Evolutionary conservation across 1,140 invertebrate genomes (phyloP).

Genomic region (Drosophila repletoides): DNA sequence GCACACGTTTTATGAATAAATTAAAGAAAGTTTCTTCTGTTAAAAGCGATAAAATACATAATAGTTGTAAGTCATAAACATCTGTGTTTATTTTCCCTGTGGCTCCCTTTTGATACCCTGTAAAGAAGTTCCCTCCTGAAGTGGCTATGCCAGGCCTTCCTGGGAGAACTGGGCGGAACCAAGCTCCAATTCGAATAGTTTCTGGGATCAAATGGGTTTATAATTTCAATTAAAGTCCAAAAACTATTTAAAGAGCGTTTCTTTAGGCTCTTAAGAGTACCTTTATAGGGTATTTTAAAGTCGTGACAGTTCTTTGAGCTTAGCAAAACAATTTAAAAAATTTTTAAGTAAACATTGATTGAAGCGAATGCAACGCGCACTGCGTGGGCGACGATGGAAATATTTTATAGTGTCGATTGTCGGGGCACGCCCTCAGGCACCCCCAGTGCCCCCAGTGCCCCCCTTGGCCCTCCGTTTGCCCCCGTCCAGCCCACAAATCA

Average conservation of each 20-base stretch:
- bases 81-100: conserved; percentile 30
- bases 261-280: too few species aligned
- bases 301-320: neutral
- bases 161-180: too few species aligned
- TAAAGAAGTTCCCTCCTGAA: neutral
- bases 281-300: conserved; percentile 5
- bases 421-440: conserved; percentile 13
- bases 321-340: conserved; percentile 6
- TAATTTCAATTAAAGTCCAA: too few species aligned
- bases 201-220: too few species aligned
- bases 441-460: too few species aligned
- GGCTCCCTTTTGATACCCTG: neutral
- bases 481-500: too few species aligned
- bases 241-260: too few species aligned
- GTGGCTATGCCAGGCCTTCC: too few species aligned
- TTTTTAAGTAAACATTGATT: conserved; percentile 42
- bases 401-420: conserved; percentile 10
- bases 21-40: conserved; percentile 46
- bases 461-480: too few species aligned
- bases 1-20: conserved; percentile 46
- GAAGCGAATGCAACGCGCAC: conserved; percentile 17
- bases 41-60: conserved; percentile 59
- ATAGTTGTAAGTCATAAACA: conserved; percentile 27
- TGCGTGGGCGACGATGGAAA: neutral
- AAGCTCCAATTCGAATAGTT: too few species aligned